phyloP scores from a whole-genome alignment of 2,113 vertebrate genomes.

The Rhabdomys dilectus region DNA sequence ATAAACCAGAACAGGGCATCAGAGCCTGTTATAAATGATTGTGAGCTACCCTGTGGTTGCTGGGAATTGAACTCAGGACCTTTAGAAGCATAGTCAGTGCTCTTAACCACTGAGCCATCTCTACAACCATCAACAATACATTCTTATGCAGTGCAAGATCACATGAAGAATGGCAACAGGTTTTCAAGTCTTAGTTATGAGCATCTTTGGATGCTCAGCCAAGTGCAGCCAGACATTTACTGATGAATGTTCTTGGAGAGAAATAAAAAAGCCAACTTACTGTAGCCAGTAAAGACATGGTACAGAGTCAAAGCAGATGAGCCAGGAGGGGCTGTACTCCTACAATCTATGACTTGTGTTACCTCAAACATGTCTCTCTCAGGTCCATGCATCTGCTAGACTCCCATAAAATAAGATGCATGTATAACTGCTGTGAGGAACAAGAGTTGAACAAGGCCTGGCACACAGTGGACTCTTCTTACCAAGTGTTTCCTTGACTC shows the following conservation, averaged over 20 bases:
- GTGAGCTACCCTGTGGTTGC: no score
- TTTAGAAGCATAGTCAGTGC: no score
- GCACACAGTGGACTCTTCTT: no score
- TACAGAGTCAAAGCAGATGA: neutral
- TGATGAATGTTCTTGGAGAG: neutral
- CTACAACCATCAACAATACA: neutral
- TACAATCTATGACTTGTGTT: neutral
- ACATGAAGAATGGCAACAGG: neutral
- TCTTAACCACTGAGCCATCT: no score
- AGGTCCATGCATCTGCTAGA: neutral
- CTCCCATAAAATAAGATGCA: neutral
- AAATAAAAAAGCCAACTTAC: neutral
- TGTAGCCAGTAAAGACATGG: neutral
- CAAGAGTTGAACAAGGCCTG: no score
- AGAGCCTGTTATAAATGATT: no score
- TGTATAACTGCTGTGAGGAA: neutral
- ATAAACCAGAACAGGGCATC: no score
- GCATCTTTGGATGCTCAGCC: neutral
- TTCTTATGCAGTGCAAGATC: neutral
- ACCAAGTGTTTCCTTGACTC: no score
- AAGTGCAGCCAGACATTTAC: neutral
- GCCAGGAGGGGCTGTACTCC: neutral
- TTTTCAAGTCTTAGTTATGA: neutral
- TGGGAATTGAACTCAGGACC: no score
- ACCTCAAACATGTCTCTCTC: no score